phyloP scores from a whole-genome alignment of 2,113 vertebrate genomes.

The Picathartes gymnocephalus region DNA sequence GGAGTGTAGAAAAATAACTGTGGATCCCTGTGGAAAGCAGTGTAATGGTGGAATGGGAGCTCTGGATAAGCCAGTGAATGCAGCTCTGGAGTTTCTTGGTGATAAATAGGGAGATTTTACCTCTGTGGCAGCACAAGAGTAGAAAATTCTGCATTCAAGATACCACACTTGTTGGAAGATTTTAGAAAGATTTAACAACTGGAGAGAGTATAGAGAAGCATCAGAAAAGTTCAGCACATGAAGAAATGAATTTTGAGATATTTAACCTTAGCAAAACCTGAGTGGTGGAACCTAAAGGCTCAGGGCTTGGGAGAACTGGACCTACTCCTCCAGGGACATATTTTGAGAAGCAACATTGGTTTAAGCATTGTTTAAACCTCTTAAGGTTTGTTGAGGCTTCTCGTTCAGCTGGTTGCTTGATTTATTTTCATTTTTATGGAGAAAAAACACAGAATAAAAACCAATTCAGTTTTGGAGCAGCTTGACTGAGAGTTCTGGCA shows the following conservation, averaged over 20 bases:
- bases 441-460: not conserved
- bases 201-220: too few relatives aligned
- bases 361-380: not conserved
- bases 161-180: accelerated
- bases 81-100: not conserved
- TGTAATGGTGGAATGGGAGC: not conserved
- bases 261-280: not conserved
- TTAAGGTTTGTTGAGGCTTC: not conserved
- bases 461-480: not conserved
- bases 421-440: not conserved
- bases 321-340: not conserved
- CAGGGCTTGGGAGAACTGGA: not conserved
- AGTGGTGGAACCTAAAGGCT: not conserved
- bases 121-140: not conserved
- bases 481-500: not conserved
- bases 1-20: not conserved
- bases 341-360: not conserved
- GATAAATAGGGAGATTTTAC: not conserved
- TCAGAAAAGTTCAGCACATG: not conserved
- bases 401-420: not conserved
- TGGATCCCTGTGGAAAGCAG: not conserved
- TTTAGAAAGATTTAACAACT: not conserved
- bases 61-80: not conserved
- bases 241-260: not conserved
- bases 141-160: not conserved